Conservation (phyloP, 2,888 invertebrate species). For the Archips xylosteana region DNA sequence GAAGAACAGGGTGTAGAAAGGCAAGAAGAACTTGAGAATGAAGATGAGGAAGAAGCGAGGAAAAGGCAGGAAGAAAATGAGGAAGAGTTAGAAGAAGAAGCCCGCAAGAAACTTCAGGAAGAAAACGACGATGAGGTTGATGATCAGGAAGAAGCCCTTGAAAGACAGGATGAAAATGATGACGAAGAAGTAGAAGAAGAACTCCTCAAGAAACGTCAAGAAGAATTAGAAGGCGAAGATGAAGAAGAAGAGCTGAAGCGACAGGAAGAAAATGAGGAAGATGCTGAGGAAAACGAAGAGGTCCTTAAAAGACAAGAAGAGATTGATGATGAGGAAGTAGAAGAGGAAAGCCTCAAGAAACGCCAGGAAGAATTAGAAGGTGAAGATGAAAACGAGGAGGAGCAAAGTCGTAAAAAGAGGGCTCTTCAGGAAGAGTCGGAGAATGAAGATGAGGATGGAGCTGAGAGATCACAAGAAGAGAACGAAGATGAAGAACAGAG, state of each 20-base stretch:
- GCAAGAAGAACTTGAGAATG: slow-evolving; percentile 40
- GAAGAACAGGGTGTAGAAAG: slow-evolving; percentile 35
- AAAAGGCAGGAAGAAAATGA: slow-evolving; percentile 34
- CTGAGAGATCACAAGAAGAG: slow-evolving; percentile 25
- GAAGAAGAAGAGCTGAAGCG: slow-evolving; percentile 39
- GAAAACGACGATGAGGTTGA: slow-evolving; percentile 43
- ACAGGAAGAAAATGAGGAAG: slow-evolving; percentile 40
- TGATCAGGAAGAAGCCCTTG: slow-evolving; percentile 39
- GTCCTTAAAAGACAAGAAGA: slow-evolving; percentile 15
- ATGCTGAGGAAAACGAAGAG: slow-evolving; percentile 43
- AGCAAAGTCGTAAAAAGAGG: slow-evolving; percentile 39
- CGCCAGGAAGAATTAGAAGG: slow-evolving; percentile 30
- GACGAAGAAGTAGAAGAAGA: slow-evolving; percentile 42
- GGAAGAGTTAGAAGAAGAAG: slow-evolving; percentile 41
- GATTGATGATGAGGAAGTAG: slow-evolving; percentile 43
- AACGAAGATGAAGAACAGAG: slow-evolving; percentile 45
- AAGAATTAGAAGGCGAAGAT: slow-evolving; percentile 39
- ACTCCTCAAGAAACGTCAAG: slow-evolving; percentile 1
- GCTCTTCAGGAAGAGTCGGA: slow-evolving; percentile 37
- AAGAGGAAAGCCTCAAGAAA: slow-evolving; percentile 12
- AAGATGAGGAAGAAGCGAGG: slow-evolving; percentile 47
- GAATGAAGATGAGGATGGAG: slow-evolving; percentile 20
- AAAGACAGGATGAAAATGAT: slow-evolving; percentile 26
- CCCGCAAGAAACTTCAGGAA: slow-evolving; percentile 13
- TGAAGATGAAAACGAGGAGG: slow-evolving; percentile 41